Base-by-base conservation (phyloP, 64 coral and sea anemone genomes). In the Stichodactyla mertensii region DNA sequence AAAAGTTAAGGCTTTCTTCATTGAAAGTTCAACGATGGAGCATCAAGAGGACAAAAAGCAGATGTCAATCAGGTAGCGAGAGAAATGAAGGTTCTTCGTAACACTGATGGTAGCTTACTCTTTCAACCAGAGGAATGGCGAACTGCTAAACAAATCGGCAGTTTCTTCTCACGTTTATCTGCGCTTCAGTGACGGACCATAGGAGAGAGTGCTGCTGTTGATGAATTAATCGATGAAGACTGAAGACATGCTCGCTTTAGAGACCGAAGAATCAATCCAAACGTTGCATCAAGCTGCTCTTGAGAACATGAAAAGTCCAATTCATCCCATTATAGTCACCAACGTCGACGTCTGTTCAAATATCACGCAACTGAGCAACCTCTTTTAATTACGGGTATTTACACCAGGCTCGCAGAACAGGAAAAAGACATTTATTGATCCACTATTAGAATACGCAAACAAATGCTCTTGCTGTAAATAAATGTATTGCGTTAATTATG, bases 121-220 rank as follows among this genome's bases (percentile, higher is more conserved):
- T 88, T 88, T 24, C 60, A 69, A 36, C 88, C 88, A 55, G 80
- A 83, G 4, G 79, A 89, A 61, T 89, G 88, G 88, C 54, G 88
- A 11, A 89, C 80, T 82, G 79, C 64, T 24, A 60, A 84, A 77
- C 81, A 89, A 74, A 83, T 89, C 10, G 70, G 27, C 20, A 83
- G 57, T 78, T 89, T 89, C 80, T 87, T 87, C 13, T 60, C 81
- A 28, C 8, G 80, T 18, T 55, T 84, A 15, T 53, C 88, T 83
- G 88, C 80, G 54, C 64, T 89, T 18, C 88, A 89, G 24, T 62
- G 81, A 5, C 60, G 87, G 61, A 78, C 79, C 22, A 14, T 20
- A 55, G 52, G 10, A 11, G 87, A 60, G 58, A 57, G 51, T 28
- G 86, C 53, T 19, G 64, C 16, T 80, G 54, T 26, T 61, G 77